Base-by-base conservation (phyloP, 2,113 vertebrate species). In the Nerophis ophidion region DNA sequence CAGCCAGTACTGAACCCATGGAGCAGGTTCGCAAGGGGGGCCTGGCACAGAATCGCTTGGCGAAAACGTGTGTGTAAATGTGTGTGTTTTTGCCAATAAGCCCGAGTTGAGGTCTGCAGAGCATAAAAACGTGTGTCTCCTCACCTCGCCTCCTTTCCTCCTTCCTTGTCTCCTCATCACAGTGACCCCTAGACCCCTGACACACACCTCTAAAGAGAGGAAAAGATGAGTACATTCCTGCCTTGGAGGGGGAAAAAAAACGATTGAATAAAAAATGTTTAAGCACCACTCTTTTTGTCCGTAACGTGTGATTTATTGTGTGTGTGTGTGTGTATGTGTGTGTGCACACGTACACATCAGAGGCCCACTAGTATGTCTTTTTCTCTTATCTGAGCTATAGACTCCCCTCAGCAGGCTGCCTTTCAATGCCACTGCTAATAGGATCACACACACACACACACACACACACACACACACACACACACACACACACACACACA, bases 221-320 rank as follows among this genome's bases (percentile, higher is more conserved):
- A 78, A 88, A 86, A 84, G 85, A 84, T 79, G 84, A 90, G 87
- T 87, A 91, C 90, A 91, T 91, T 91, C 90, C 90, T 87, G 87
- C 81, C 90, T 91, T 89, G 88, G 84, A 86, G 33, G 84, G 76
- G 80, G 82, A 90, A 89, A 89, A 86, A 79, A 82, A 88, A 88
- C 84, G 89, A 87, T 89, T 89, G 89, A 89, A 87, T 87, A 87
- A 90, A 90, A 86, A 85, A 80, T 84, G 84, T 89, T 90, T 82
- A 89, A 89, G 86, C 84, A 81, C 84, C 85, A 83, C 70, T 87
- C 76, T 69, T 66, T 69, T 80, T 73, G 62, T 67, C 79, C 62
- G 68, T 69, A 60, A 62, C 60, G 81, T 81, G 77, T 84, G 76
- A 76, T 75, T 84, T 83, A 64, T 61, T 72, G 56, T 19, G 45